These are phyloP conservation scores for Apamea sordens DNA, from an alignment of 2,888 invertebrate species.

Conservation along the genomic window DNA sequence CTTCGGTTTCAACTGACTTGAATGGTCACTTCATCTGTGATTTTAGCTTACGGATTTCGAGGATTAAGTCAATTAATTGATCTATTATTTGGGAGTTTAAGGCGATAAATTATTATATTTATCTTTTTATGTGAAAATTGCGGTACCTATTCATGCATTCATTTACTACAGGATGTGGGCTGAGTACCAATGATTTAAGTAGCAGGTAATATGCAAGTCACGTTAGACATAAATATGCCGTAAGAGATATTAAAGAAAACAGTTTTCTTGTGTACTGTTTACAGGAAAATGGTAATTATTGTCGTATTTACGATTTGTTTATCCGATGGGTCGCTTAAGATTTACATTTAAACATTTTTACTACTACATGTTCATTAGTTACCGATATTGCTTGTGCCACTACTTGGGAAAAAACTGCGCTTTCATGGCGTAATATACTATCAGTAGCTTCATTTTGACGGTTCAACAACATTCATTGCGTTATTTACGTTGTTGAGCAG, in stretches of 20 bases:
- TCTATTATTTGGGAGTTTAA: slow-evolving; percentile 44
- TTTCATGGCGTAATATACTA: not conserved
- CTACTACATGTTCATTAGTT: slow-evolving; percentile 4
- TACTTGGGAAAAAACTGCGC: not conserved
- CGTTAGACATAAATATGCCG: slow-evolving; percentile 47
- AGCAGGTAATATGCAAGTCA: slow-evolving; percentile 52
- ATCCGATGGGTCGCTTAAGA: slow-evolving; percentile 10
- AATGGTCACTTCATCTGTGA: slow-evolving; percentile 79
- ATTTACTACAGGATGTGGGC: slow-evolving; percentile 19
- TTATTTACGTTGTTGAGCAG: not conserved
- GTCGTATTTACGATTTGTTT: slow-evolving; percentile 40
- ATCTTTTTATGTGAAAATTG: not conserved
- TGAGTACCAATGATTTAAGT: slow-evolving; percentile 37
- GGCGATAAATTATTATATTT: not conserved
- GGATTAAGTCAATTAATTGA: slow-evolving; percentile 40
- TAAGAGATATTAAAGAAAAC: slow-evolving; percentile 38
- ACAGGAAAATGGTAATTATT: slow-evolving; percentile 44
- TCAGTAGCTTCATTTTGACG: not conserved
- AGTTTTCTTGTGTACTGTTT: slow-evolving; percentile 39
- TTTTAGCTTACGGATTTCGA: slow-evolving; percentile 55
- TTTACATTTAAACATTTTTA: not conserved
- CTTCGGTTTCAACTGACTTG: slow-evolving; percentile 82
- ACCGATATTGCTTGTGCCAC: not conserved
- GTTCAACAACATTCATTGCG: not conserved
- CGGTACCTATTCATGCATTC: not conserved